Conservation (phyloP, 2,113 vertebrate genomes). For the Silurus meridionalis region DNA sequence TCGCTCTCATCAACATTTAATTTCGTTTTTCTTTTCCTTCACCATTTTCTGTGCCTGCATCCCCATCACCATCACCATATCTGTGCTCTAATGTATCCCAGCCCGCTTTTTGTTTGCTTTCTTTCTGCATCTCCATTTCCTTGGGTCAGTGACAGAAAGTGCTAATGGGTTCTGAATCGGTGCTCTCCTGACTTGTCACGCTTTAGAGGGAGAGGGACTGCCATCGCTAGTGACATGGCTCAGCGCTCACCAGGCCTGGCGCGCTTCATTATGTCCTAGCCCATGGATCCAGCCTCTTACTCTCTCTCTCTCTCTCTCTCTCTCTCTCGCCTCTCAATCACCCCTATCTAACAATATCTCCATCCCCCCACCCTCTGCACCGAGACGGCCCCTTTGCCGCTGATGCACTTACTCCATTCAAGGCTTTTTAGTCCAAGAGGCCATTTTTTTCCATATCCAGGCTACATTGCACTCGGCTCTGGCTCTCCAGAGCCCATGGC, state of each 20-base stretch:
- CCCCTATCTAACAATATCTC: not conserved
- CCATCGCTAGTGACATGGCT: constrained; percentile 52
- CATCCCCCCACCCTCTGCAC: constrained; percentile 28
- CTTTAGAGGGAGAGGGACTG: constrained; percentile 42
- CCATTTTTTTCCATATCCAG: constrained; percentile 39
- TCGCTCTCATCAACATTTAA: not conserved
- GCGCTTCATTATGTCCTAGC: constrained; percentile 55
- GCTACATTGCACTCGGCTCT: constrained; percentile 45
- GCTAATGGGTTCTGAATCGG: constrained; percentile 48
- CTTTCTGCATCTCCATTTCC: constrained; percentile 44
- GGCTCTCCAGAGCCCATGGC: constrained; percentile 32
- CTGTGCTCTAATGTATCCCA: not conserved
- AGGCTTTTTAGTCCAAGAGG: constrained; percentile 46
- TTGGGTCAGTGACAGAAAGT: constrained; percentile 49
- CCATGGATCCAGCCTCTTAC: constrained; percentile 31
- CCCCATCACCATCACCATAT: constrained; percentile 18
- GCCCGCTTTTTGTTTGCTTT: constrained; percentile 17
- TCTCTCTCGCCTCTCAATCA: not conserved
- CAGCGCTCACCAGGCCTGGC: constrained; percentile 44
- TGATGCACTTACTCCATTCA: constrained; percentile 50
- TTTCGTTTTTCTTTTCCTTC: not conserved
- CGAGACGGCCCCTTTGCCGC: constrained; percentile 38
- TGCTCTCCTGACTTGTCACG: constrained; percentile 46
- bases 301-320: not conserved
- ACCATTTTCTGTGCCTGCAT: not conserved